Evolutionary conservation across 2,113 vertebrate genomes (phyloP).

Genomic region (Antechinus stuartii): DNA sequence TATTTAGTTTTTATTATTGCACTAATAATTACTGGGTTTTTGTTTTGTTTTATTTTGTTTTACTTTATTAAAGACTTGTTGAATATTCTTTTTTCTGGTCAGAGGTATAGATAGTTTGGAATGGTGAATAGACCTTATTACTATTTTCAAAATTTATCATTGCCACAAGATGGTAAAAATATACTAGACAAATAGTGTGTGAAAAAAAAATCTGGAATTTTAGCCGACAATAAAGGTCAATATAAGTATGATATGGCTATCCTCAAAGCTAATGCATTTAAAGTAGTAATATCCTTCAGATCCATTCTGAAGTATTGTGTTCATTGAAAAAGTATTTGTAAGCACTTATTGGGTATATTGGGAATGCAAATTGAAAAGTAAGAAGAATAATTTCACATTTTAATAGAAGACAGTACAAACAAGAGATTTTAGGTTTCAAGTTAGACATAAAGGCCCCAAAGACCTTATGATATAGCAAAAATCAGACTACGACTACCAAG

Average conservation of each 20-base stretch:
- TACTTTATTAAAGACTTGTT: background rate
- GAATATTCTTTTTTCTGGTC: background rate
- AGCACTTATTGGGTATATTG: background rate
- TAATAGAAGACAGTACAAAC: background rate
- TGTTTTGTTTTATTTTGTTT: background rate
- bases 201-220: background rate
- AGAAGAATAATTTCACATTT: background rate
- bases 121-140: background rate
- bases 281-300: background rate
- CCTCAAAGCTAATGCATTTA: background rate
- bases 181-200: background rate
- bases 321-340: background rate
- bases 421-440: background rate
- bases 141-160: background rate
- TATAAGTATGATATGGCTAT: background rate
- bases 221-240: background rate
- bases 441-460: background rate
- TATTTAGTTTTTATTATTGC: background rate
- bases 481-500: background rate
- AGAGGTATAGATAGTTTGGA: background rate
- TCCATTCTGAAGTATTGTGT: background rate
- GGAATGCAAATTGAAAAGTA: background rate
- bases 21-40: background rate
- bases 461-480: background rate
- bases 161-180: background rate